These are phyloP conservation scores for Tipula unca DNA, from an alignment of 2,888 invertebrate genomes.

Conservation along the genomic window DNA sequence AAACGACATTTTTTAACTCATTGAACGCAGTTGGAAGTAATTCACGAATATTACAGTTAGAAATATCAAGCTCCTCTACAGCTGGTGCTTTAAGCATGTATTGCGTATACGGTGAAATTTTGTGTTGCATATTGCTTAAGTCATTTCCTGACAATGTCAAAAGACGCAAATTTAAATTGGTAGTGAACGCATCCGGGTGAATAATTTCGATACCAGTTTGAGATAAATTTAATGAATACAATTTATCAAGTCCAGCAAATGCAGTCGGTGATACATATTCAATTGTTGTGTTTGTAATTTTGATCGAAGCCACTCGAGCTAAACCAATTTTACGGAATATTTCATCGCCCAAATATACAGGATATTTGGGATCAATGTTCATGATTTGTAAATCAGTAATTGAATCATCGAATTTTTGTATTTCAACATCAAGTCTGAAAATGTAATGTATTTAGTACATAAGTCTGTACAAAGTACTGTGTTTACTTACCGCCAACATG, in stretches of 20 bases:
- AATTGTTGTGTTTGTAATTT: slow-evolving; percentile 61
- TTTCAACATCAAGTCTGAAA: slow-evolving; percentile 50
- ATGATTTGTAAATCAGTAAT: slow-evolving; percentile 59
- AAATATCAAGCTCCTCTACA: slow-evolving; percentile 62
- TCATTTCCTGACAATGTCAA: slow-evolving; percentile 61
- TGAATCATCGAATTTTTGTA: slow-evolving; percentile 56
- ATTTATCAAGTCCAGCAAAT: slow-evolving; percentile 56
- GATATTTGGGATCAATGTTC: slow-evolving; percentile 50
- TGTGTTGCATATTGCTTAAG: slow-evolving; percentile 40
- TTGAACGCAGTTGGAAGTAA: slow-evolving; percentile 56
- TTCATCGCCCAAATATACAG: slow-evolving; percentile 51
- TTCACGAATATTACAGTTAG: slow-evolving; percentile 57
- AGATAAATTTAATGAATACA: slow-evolving; percentile 61
- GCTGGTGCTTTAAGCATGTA: slow-evolving; percentile 47
- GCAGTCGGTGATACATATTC: slow-evolving; percentile 56
- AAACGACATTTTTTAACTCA: slow-evolving; percentile 55
- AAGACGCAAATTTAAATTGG: slow-evolving; percentile 54
- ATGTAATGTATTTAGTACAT: not conserved
- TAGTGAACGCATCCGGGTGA: slow-evolving; percentile 60
- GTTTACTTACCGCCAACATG: slow-evolving; percentile 49
- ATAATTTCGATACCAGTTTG: slow-evolving; percentile 57
- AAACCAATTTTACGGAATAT: slow-evolving; percentile 56
- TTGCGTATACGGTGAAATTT: slow-evolving; percentile 24
- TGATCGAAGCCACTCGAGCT: slow-evolving; percentile 55
- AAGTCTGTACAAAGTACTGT: not conserved